Base-by-base conservation (phyloP, 2,888 invertebrate genomes). In the Beris chalybata region DNA sequence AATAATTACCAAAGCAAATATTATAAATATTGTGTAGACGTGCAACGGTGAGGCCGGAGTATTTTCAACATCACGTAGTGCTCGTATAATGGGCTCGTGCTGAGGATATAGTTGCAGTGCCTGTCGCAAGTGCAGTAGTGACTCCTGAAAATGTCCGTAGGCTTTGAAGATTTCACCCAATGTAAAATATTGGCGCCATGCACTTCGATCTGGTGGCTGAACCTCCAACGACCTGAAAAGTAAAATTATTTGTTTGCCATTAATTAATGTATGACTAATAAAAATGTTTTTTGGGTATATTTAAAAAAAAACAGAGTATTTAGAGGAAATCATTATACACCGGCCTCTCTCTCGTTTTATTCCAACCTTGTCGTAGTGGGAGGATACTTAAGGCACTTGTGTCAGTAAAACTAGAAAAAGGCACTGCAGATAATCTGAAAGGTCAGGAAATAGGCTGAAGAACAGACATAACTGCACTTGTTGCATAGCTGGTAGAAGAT, bases 181-280 rank as follows among this genome's bases (percentile, higher is more conserved):
- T 5, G 93, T 93, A 78, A 93, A 92, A 82, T 94, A 93, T 80
- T 94, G 94, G 76, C 92, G 91, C 94, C 93, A 94, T 3, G 93
- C 90, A 76, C 90, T 91, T 75, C 91, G 89, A 76, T 92, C 92
- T 0, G 91, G 89, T 32, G 92, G 88, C 77, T 92, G 92, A 67
- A 93, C 89, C 75, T 92, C 92, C 48, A 95, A 83, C 12, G 93
- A 93, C 63, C 76, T 76, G 45, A 31, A 65, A 55, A 22, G 22
- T 22, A 22, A 22, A 22, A 22, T 22, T 22, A 22, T 30, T 47
- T 29, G n/a, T n/a, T n/a, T n/a, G n/a, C n/a, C n/a, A n/a, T n/a
- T n/a, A n/a, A n/a, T n/a, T n/a, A n/a, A n/a, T 22, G 22, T 22
- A 22, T 22, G 22, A 22, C 22, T 22, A 22, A 22, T 22, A 22